Conservation (phyloP, 2,113 vertebrate species). For the Onychostruthus taczanowskii region DNA sequence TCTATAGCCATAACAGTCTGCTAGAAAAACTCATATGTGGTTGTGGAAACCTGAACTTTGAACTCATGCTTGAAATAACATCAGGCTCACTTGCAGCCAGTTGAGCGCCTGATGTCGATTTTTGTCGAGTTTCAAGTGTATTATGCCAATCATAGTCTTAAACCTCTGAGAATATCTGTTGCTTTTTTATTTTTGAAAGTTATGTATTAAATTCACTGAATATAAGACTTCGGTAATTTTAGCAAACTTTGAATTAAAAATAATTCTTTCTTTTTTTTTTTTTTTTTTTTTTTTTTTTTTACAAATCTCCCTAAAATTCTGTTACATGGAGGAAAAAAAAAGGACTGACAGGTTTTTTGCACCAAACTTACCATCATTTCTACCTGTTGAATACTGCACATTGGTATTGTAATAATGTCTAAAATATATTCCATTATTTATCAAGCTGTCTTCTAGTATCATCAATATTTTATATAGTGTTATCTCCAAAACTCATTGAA, state of each 20-base stretch:
- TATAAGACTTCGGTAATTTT: neutral
- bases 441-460: neutral
- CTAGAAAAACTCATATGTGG: neutral
- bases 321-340: neutral
- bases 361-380: neutral
- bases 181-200: neutral
- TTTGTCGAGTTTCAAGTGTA: neutral
- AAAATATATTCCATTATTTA: neutral
- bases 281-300: fast-evolving
- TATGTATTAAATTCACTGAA: neutral
- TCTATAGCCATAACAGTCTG: neutral
- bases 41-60: neutral
- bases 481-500: neutral
- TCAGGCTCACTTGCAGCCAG: neutral
- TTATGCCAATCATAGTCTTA: neutral
- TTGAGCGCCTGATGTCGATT: neutral
- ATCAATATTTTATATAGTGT: neutral
- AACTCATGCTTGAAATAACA: neutral
- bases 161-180: neutral
- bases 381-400: neutral
- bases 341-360: neutral
- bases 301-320: neutral
- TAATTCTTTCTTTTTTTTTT: fast-evolving
- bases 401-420: neutral
- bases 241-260: neutral